These are phyloP conservation scores for Aldrovandia affinis DNA, from an alignment of 2,797 vertebrate species.

Conservation along the genomic window DNA sequence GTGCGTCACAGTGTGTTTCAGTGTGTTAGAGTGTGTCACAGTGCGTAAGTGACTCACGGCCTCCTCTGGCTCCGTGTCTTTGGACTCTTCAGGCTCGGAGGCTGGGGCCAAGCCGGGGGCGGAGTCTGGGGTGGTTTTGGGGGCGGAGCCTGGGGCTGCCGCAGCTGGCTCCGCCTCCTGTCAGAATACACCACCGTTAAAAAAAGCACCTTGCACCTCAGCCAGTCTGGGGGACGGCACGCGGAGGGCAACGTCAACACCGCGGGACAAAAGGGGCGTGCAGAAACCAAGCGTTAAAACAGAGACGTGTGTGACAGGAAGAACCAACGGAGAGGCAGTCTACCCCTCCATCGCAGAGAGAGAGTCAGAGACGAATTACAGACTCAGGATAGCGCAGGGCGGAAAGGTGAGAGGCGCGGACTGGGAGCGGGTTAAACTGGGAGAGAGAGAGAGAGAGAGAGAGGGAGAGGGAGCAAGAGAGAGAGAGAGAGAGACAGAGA, in stretches of 20 bases:
- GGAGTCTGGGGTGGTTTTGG: constrained; percentile 41
- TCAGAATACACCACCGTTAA: constrained; percentile 41
- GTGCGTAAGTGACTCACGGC: constrained; percentile 63
- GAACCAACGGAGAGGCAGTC: too few relatives aligned
- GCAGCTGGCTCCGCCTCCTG: constrained; percentile 64
- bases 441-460: too few relatives aligned
- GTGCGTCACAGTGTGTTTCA: neutral
- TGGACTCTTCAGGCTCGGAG: constrained; percentile 71
- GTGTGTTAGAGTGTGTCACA: neutral
- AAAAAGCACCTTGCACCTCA: neutral
- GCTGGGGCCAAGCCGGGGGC: constrained; percentile 48
- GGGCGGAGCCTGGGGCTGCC: constrained; percentile 29
- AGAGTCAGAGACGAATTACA: too few relatives aligned
- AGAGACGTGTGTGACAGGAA: too few relatives aligned
- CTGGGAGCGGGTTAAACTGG: too few relatives aligned
- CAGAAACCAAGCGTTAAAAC: too few relatives aligned
- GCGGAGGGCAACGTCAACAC: too few relatives aligned
- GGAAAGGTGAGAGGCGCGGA: too few relatives aligned
- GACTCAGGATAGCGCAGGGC: too few relatives aligned
- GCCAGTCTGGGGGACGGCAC: neutral
- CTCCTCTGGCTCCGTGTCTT: constrained; percentile 75
- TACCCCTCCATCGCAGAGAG: too few relatives aligned
- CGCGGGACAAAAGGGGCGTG: too few relatives aligned
- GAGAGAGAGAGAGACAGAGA: constrained; percentile 31
- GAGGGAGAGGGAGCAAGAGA: neutral